phyloP scores from a whole-genome alignment of 2,113 vertebrate genomes.

The Ascaphus truei region DNA sequence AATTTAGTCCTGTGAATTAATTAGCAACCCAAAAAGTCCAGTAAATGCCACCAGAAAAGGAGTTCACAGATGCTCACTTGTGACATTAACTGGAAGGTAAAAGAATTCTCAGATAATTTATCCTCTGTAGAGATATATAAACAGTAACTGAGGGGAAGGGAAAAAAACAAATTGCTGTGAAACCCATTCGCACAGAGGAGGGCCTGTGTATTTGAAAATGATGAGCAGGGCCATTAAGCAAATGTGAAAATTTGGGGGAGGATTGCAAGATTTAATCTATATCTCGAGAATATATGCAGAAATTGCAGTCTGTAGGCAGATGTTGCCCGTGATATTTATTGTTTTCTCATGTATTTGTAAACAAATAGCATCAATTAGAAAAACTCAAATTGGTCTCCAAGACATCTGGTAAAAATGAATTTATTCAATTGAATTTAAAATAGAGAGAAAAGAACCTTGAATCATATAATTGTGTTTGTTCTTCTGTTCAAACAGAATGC shows the following conservation, averaged over 20 bases:
- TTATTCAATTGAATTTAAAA: constrained; percentile 34
- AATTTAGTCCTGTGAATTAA: constrained; percentile 87
- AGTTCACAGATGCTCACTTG: constrained; percentile 67
- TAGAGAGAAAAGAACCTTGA: constrained; percentile 32
- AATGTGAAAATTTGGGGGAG: constrained; percentile 33
- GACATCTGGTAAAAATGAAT: constrained; percentile 37
- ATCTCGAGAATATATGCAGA: constrained; percentile 28
- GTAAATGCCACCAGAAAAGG: constrained; percentile 72
- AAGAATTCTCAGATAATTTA: constrained; percentile 32
- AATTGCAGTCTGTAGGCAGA: constrained; percentile 18
- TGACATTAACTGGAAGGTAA: constrained; percentile 55
- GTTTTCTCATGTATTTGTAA: constrained; percentile 33
- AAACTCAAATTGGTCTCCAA: constrained; percentile 22
- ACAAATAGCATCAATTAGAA: constrained; percentile 38
- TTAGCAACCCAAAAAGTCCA: constrained; percentile 81
- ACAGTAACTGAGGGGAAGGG: not conserved
- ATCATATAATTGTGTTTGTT: constrained; percentile 34
- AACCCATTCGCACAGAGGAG: not conserved
- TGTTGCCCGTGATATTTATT: constrained; percentile 36
- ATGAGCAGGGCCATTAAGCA: constrained; percentile 40
- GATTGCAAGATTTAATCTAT: constrained; percentile 29
- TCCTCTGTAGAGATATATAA: not conserved
- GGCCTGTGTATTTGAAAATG: constrained; percentile 46
- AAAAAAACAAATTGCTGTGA: constrained; percentile 32
- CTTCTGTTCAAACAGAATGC: constrained; percentile 10